Conservation (phyloP, 2,113 vertebrate species). For the Silurus glanis region DNA sequence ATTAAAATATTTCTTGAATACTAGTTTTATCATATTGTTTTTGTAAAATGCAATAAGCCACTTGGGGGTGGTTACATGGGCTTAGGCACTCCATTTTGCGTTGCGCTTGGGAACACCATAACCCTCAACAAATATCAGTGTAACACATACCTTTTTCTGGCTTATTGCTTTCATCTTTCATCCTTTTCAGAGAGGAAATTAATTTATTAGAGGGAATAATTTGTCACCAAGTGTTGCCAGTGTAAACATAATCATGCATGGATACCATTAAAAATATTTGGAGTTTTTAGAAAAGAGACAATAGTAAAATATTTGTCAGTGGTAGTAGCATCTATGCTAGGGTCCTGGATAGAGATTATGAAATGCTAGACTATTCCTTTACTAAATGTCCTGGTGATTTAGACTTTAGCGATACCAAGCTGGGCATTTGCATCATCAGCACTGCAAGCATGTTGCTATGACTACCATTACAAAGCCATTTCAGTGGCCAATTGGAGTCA, state of each 20-base stretch:
- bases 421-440: constrained; percentile 29
- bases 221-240: not conserved
- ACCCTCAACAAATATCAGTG: not conserved
- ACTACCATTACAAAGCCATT: constrained; percentile 24
- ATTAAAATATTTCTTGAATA: not conserved
- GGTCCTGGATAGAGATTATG: not conserved
- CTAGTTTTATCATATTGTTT: not conserved
- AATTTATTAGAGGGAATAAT: not conserved
- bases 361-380: not conserved
- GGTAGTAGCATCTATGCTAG: not conserved
- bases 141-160: not conserved
- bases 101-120: not conserved
- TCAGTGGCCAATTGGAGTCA: constrained; percentile 6
- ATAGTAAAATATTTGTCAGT: not conserved
- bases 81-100: not conserved
- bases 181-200: not conserved
- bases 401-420: constrained; percentile 2
- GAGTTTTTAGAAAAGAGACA: not conserved
- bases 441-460: constrained; percentile 31
- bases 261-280: not conserved
- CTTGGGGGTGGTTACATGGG: not conserved
- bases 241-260: not conserved
- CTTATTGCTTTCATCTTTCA: not conserved
- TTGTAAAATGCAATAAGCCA: not conserved
- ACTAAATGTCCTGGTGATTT: constrained; percentile 1